These are phyloP conservation scores for Lepas anatifera DNA, from an alignment of 2,888 invertebrate genomes.

Conservation along the genomic window DNA sequence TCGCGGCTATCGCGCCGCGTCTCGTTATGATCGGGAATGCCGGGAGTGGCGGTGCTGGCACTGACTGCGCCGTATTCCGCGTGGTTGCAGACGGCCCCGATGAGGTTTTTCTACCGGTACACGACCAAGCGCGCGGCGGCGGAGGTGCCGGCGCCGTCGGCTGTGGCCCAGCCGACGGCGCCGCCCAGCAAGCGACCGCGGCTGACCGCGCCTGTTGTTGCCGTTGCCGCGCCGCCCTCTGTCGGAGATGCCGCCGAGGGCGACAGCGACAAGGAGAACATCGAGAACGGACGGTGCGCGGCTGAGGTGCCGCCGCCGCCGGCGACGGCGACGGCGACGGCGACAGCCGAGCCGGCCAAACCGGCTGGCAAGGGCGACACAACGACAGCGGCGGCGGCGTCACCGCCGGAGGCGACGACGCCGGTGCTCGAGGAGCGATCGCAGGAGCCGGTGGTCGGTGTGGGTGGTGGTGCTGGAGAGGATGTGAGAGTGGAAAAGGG, in stretches of 20 bases:
- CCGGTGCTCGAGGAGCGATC: neutral
- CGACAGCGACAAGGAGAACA: constrained; percentile 11
- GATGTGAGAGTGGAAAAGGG: no score
- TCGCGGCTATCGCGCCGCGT: no score
- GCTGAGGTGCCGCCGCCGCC: neutral
- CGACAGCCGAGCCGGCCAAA: neutral
- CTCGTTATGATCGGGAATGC: no score
- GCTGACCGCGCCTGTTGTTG: neutral
- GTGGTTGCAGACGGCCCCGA: neutral
- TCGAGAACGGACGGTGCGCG: neutral
- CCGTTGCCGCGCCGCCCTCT: neutral
- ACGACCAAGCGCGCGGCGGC: neutral
- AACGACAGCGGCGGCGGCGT: neutral
- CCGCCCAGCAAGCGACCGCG: neutral
- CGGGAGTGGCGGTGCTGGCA: neutral
- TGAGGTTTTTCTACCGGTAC: neutral
- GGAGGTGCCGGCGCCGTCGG: neutral
- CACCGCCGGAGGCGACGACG: neutral
- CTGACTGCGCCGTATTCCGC: neutral
- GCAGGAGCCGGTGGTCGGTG: neutral
- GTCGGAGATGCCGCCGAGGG: neutral
- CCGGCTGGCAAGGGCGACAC: neutral
- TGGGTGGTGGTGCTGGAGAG: no score
- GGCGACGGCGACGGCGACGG: neutral
- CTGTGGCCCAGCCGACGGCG: neutral